These are phyloP conservation scores for Eupithecia subumbrata DNA, from an alignment of 2,888 invertebrate species.

Conservation along the genomic window DNA sequence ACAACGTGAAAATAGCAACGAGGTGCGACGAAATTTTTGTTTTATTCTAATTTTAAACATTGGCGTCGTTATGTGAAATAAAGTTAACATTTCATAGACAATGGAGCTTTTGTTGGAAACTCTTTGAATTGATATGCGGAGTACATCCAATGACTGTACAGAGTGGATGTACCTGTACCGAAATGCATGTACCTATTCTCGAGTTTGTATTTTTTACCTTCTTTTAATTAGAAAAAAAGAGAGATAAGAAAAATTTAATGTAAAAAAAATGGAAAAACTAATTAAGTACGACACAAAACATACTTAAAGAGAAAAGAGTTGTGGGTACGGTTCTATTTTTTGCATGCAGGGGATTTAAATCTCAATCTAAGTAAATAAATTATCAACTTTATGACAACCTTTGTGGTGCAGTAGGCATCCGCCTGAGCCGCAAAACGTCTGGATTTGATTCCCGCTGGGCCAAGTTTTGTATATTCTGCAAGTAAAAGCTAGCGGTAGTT, in stretches of 20 bases:
- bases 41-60: constrained; percentile 49
- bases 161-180: not conserved
- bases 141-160: not conserved
- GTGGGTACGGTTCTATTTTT: not conserved
- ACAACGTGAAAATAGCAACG: constrained; percentile 46
- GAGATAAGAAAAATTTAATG: too few relatives aligned
- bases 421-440: too few relatives aligned
- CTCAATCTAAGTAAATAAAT: not conserved
- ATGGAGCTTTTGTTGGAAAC: constrained; percentile 9
- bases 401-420: too few relatives aligned
- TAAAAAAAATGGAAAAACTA: too few relatives aligned
- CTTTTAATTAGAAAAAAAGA: not conserved
- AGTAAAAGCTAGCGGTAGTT: not conserved
- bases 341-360: not conserved
- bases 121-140: not conserved
- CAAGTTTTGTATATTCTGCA: too few relatives aligned
- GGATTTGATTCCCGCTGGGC: too few relatives aligned
- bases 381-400: not conserved
- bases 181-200: not conserved
- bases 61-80: constrained; percentile 38
- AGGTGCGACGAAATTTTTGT: constrained; percentile 37
- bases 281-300: too few relatives aligned
- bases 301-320: not conserved
- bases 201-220: not conserved
- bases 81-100: constrained; percentile 31